These are phyloP conservation scores for Bombus confusus DNA, from an alignment of 1,140 invertebrate genomes.

Conservation along the genomic window DNA sequence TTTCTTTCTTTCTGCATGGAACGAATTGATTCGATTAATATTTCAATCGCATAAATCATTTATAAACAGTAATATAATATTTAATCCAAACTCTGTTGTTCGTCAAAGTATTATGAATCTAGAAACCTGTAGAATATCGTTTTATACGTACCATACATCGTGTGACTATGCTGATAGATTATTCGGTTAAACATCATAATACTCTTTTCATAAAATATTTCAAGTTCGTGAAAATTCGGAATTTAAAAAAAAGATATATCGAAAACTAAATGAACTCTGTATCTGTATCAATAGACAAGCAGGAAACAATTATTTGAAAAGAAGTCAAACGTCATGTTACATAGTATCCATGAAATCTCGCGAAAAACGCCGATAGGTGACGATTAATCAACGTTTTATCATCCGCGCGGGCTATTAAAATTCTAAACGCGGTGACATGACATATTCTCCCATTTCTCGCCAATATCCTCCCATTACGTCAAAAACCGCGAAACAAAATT, in stretches of 20 bases:
- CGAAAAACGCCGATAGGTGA: not conserved
- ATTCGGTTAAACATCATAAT: not conserved
- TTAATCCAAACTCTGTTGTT: not conserved
- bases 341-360: not conserved
- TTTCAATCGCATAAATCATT: too few species aligned
- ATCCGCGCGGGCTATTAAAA: slow-evolving; percentile 2
- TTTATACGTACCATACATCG: not conserved
- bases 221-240: too few species aligned
- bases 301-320: not conserved
- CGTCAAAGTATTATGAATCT: not conserved
- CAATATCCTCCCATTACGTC: too few species aligned
- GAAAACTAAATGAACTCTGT: not conserved
- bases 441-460: not conserved
- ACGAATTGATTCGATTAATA: not conserved
- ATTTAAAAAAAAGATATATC: not conserved
- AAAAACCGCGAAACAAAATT: not conserved
- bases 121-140: not conserved
- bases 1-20: not conserved
- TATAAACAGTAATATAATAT: not conserved
- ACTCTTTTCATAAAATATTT: not conserved
- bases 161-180: too few species aligned
- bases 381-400: slow-evolving; percentile 20
- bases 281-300: not conserved
- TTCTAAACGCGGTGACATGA: not conserved
- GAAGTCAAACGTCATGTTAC: not conserved